Base-by-base conservation (phyloP, 2,113 vertebrate genomes). In the Myrmophylax atrothorax region DNA sequence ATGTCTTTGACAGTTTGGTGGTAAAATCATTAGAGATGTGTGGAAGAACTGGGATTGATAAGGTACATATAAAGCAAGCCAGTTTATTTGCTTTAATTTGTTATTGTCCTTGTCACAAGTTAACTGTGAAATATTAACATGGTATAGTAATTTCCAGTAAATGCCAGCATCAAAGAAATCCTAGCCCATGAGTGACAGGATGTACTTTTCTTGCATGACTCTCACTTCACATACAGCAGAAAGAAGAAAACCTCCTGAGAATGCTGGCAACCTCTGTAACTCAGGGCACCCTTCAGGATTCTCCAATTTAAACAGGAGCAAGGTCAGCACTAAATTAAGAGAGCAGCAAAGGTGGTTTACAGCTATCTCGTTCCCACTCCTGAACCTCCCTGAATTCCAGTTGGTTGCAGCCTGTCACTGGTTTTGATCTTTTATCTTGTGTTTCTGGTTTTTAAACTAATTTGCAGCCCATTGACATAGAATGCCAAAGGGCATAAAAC, bases 51-150 rank as follows among this genome's bases (percentile, higher is more conserved):
- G 46, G 59, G 59, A 80, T 53, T 85, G 83, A 70, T 95, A 89
- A 94, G 44, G 56, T 68, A 84, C 38, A 72, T 89, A 73, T 94
- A 78, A 95, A 91, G 64, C n/a, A 42, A 90, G 72, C 33, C 23
- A 78, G 18, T 89, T 89, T 86, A 89, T 95, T 90, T 94, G 47
- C 60, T 95, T 92, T 96, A 94, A 78, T 96, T 84, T 94, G 73
- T 85, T 84, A 87, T 81, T 87, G 55, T 46, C 76, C 55, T 82
- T 84, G 75, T 89, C 73, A 89, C 24, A 78, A 82, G 60, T 75
- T 93, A 91, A 69, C 73, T 82, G 73, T 87, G 69, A 90, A 95
- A 94, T 64, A 96, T 81, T 92, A 82, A 94, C 94, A 68, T 53
- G 89, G 80, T 75, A 78, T 78, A 89, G 78, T 62, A 92, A 92